Conservation (phyloP, 1,140 invertebrate genomes). For the Aphis gossypii region DNA sequence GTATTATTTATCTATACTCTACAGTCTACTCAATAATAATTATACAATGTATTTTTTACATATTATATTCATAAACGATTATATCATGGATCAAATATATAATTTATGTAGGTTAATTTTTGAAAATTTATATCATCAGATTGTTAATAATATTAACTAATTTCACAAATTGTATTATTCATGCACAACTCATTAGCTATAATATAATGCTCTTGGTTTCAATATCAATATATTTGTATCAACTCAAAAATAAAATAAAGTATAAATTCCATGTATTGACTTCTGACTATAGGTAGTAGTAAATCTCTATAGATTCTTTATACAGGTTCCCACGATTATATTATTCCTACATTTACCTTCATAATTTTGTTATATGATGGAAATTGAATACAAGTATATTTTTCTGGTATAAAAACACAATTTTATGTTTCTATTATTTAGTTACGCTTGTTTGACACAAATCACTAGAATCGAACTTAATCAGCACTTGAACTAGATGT, state of each 20-base stretch:
- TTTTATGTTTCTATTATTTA: constrained; percentile 36
- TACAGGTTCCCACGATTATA: constrained; percentile 30
- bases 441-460: constrained; percentile 18
- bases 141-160: background rate
- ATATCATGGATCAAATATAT: background rate
- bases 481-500: background rate
- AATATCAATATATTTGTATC: background rate
- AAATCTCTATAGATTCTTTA: background rate
- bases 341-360: constrained; percentile 35
- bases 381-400: background rate
- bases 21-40: background rate
- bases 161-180: background rate
- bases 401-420: constrained; percentile 24
- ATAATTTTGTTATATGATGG: constrained; percentile 13
- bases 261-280: background rate
- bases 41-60: background rate
- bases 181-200: background rate
- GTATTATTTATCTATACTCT: background rate
- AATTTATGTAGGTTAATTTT: background rate
- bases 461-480: constrained; percentile 28
- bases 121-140: background rate
- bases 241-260: background rate
- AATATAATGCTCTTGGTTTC: background rate
- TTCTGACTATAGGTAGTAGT: background rate
- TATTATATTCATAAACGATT: background rate